Evolutionary conservation across 2,797 vertebrate genomes (phyloP).

Genomic region (Pristis pectinata): DNA sequence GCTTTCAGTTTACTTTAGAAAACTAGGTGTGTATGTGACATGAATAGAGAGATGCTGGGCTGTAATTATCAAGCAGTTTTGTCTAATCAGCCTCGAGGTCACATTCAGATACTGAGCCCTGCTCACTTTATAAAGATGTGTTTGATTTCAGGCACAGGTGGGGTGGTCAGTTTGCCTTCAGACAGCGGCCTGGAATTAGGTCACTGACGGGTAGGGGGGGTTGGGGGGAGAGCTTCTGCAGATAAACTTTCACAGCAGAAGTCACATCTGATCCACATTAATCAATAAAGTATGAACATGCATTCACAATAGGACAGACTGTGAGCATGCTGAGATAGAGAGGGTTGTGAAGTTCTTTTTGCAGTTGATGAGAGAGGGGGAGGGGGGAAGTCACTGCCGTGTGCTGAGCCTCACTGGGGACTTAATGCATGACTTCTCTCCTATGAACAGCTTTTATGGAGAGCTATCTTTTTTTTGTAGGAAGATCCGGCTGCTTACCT

Average conservation of each 20-base stretch:
- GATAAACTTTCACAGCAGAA: conserved; percentile 38
- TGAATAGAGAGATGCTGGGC: neutral
- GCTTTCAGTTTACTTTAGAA: neutral
- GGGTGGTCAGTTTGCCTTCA: conserved; percentile 25
- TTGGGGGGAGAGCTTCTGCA: neutral
- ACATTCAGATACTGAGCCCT: conserved; percentile 19
- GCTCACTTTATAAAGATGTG: conserved; percentile 29
- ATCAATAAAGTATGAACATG: conserved; percentile 39
- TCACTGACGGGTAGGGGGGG: neutral
- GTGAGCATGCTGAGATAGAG: conserved; percentile 28
- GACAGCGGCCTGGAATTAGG: conserved; percentile 20
- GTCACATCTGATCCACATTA: conserved; percentile 37
- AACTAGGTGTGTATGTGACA: neutral
- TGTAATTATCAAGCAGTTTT: conserved; percentile 2
- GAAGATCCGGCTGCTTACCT: conserved; percentile 42
- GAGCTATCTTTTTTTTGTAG: conserved; percentile 27
- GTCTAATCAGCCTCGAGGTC: conserved; percentile 11
- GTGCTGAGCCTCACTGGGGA: conserved; percentile 29
- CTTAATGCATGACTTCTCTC: conserved; percentile 33
- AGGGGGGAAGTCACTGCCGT: neutral
- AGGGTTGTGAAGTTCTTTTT: conserved; percentile 15
- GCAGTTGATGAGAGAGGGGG: neutral
- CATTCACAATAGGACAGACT: conserved; percentile 38
- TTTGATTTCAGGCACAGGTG: conserved; percentile 13
- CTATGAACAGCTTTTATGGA: neutral